Evolutionary conservation across 2,797 vertebrate species (phyloP), one percentile per base, ranked within the genome.

Genomic region (Tangara arthus): DNA sequence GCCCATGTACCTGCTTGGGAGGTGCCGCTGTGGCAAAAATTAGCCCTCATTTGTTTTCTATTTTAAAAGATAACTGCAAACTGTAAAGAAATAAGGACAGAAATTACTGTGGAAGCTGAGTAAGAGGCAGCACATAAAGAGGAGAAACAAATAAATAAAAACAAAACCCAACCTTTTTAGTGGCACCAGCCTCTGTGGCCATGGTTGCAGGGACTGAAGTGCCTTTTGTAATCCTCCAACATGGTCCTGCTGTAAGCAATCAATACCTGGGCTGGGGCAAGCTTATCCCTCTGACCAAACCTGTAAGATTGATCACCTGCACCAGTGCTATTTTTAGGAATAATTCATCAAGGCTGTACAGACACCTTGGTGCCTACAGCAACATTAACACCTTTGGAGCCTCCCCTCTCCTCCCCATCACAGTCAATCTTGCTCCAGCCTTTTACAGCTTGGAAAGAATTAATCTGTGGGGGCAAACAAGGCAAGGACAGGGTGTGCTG

Each of bases 301-400:
- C 73, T 95, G 12, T 47, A 3, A 70, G 91, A 96, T 34, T 24
- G 93, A 98, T 96, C 94, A 91, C 68, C 79, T 85, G 64, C 80
- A 95, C 47, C 79, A 81, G 61, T 32, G 77, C 53, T 92, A 83
- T 90, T 91, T 94, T 94, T 89, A 95, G 95, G 86, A 97, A 93
- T 83, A 93, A 97, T 97, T 97, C 72, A 97, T 97, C 95, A 96
- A 89, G 81, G 70, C 24, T 91, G 37, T 76, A 69, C 88, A 95
- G 84, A 85, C 79, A 91, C 61, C 70, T 87, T 82, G 84, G 91
- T 94, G 39, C 82, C 71, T 87, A 15, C 79, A 96, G 80, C 78
- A 96, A 90, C 78, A 93, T 11, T 24, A 95, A 93, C n/a, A 53
- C 55, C 68, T 65, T 41, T 37, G 60, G 15, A 50, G 56, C 57